A percentile compares a stretch with the other conserved stretches of the same genome.
These are phyloP conservation scores for Ctenopoma kingsleyae DNA, from an alignment of 2,797 vertebrate genomes.

Conservation along the genomic window DNA sequence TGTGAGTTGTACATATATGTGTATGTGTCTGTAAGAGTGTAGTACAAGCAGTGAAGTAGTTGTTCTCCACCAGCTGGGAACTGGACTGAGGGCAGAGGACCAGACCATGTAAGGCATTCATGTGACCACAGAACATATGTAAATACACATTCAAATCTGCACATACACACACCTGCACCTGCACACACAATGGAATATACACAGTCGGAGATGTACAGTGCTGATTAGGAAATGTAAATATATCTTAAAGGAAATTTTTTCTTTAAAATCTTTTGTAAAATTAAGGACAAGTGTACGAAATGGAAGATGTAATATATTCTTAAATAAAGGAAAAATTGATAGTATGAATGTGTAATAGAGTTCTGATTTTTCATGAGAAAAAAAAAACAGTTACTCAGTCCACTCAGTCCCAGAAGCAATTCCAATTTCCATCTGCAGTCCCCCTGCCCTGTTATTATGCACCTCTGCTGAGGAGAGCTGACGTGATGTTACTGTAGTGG, in stretches of 20 bases:
- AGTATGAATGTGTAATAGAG: neutral
- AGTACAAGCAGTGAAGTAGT: neutral
- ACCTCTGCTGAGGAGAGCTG: conserved; percentile 27
- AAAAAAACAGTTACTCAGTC: conserved; percentile 1
- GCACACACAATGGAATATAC: neutral
- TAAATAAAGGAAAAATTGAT: too few species aligned
- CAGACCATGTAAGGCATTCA: neutral
- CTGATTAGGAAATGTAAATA: neutral
- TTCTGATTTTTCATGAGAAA: conserved; percentile 8
- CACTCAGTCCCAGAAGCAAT: conserved; percentile 52
- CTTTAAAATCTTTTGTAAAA: neutral
- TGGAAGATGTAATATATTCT: neutral
- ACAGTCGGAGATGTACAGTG: too few species aligned
- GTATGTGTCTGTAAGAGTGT: neutral
- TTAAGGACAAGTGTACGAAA: neutral
- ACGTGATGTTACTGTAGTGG: conserved; percentile 46
- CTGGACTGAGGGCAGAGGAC: conserved; percentile 21
- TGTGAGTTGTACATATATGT: neutral
- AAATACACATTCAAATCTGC: conserved; percentile 21
- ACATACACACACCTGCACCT: neutral
- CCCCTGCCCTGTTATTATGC: conserved; percentile 21
- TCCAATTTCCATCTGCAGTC: conserved; percentile 52
- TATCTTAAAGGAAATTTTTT: neutral
- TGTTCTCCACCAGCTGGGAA: conserved; percentile 30
- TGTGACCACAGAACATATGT: conserved; percentile 28